These are phyloP conservation scores for Eulacestoma nigropectus DNA, from an alignment of 2,113 vertebrate genomes.

Conservation along the genomic window DNA sequence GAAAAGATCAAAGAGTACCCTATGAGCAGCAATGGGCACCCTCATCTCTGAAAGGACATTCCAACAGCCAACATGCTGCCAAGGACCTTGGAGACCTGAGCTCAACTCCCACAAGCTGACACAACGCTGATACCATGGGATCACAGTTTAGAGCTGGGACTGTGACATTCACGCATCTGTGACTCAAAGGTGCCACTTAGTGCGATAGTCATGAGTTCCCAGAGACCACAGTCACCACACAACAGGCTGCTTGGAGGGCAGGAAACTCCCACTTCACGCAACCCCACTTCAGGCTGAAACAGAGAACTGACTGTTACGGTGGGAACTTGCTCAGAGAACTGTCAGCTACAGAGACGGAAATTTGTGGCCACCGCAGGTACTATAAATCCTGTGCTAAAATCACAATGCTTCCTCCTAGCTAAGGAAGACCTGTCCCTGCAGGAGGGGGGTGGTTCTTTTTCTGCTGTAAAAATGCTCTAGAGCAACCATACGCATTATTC, in stretches of 20 bases:
- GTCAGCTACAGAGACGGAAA: not conserved
- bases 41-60: not conserved
- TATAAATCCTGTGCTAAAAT: not conserved
- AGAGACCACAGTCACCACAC: not conserved
- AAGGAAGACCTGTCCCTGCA: not conserved
- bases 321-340: not conserved
- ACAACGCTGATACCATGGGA: not conserved
- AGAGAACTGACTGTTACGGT: not conserved
- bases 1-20: not conserved
- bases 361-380: not conserved
- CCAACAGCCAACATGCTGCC: not conserved
- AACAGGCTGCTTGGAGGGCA: not conserved
- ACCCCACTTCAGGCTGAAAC: not conserved
- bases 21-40: not conserved
- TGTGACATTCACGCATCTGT: not conserved
- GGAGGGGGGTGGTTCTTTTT: not conserved
- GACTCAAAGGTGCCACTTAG: not conserved
- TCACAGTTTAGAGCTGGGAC: not conserved
- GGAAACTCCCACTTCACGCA: not conserved
- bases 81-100: not conserved
- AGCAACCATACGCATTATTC: not conserved
- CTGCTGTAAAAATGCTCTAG: not conserved
- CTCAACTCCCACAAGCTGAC: not conserved
- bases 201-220: rapidly evolving
- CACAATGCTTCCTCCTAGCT: not conserved